Conservation (phyloP, 2,113 vertebrate genomes). For the Talpa occidentalis region DNA sequence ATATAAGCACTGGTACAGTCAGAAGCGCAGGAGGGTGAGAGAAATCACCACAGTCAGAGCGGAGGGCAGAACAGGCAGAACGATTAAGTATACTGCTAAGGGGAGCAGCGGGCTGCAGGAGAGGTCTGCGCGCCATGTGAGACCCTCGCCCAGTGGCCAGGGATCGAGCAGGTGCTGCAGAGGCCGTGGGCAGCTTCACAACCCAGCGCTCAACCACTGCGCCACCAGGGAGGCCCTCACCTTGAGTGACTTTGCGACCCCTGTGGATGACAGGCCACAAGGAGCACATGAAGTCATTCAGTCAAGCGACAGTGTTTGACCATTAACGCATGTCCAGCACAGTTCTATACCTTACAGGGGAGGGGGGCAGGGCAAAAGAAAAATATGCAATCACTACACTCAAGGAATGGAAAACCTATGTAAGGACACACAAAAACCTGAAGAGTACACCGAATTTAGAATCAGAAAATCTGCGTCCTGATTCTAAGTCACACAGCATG, state of each 20-base stretch:
- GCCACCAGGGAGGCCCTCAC: too few species aligned
- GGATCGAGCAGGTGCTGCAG: too few species aligned
- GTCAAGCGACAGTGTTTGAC: rapidly evolving
- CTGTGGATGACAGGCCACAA: neutral
- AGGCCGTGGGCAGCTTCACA: too few species aligned
- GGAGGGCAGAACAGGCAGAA: too few species aligned
- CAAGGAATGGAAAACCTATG: neutral
- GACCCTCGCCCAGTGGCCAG: too few species aligned
- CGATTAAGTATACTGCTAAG: too few species aligned
- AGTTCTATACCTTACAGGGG: neutral
- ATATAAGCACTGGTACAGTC: too few species aligned
- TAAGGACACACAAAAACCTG: neutral
- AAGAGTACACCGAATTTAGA: neutral
- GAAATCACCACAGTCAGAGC: too few species aligned
- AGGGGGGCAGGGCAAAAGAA: neutral
- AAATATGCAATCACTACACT: neutral
- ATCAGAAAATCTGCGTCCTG: neutral
- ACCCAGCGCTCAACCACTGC: too few species aligned
- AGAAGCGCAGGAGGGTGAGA: too few species aligned
- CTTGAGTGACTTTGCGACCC: neutral
- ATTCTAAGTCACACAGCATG: neutral
- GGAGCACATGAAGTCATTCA: neutral
- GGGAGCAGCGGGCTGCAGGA: too few species aligned
- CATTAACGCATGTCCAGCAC: rapidly evolving
- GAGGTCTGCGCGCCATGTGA: too few species aligned